phyloP scores from a whole-genome alignment of 2,113 vertebrate genomes.

The Leptobrachium leishanense region DNA sequence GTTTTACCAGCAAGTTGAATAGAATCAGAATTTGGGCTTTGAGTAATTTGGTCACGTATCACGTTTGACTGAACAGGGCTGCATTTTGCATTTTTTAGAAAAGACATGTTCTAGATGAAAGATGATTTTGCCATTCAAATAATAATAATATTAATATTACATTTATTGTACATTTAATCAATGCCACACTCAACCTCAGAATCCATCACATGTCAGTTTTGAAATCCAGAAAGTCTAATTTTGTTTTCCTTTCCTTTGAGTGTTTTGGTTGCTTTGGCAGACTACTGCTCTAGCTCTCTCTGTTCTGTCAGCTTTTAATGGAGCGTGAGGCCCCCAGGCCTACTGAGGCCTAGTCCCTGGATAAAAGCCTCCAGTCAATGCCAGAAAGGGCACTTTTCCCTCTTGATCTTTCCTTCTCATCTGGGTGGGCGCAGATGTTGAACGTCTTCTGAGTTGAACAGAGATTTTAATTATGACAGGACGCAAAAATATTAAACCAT shows the following conservation, averaged over 20 bases:
- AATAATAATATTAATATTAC: not conserved
- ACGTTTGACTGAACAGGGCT: no score
- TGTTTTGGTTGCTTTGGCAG: constrained; percentile 36
- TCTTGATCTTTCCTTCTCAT: constrained; percentile 29
- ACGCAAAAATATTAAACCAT: constrained; percentile 18
- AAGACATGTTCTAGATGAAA: no score
- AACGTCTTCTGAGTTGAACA: not conserved
- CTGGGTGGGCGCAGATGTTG: constrained; percentile 31
- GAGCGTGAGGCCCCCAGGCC: constrained; percentile 32
- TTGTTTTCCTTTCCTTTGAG: constrained; percentile 14
- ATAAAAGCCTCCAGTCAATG: constrained; percentile 16
- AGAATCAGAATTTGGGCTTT: no score
- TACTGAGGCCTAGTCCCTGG: constrained; percentile 24
- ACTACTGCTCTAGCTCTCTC: constrained; percentile 5
- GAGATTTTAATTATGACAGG: constrained; percentile 24
- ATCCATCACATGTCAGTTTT: constrained; percentile 22
- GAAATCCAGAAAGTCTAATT: constrained; percentile 16
- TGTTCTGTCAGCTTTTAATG: constrained; percentile 32
- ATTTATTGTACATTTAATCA: constrained; percentile 1
- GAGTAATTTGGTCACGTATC: no score
- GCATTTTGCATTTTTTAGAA: no score
- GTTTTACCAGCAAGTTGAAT: no score
- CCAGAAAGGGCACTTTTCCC: constrained; percentile 28
- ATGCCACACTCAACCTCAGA: not conserved
- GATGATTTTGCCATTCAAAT: not conserved